Conservation (phyloP, 2,888 invertebrate species). For the Drosophila macrothrix region DNA sequence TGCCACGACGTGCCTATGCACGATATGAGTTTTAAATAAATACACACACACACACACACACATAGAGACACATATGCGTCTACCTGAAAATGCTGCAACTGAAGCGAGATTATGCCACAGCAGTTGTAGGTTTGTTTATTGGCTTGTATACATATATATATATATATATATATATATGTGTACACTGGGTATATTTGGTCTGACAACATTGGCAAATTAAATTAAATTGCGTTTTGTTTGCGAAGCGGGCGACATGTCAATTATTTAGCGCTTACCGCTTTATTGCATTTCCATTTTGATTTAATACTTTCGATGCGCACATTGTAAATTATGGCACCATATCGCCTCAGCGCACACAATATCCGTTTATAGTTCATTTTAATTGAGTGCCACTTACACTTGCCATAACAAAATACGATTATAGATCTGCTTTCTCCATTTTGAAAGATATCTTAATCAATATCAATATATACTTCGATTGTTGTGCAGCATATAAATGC, state of each 20-base stretch:
- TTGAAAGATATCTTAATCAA: neutral
- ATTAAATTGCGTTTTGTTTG: constrained; percentile 70
- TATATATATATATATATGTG: constrained; percentile 11
- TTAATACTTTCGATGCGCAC: constrained; percentile 46
- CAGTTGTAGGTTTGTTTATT: constrained; percentile 2
- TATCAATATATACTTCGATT: neutral
- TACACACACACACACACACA: constrained; percentile 14
- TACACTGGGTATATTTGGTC: constrained; percentile 37
- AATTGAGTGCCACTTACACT: constrained; percentile 7
- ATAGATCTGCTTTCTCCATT: neutral
- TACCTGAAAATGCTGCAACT: constrained; percentile 12
- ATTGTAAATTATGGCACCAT: constrained; percentile 20
- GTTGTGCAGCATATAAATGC: neutral
- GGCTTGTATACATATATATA: neutral
- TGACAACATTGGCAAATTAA: constrained; percentile 58
- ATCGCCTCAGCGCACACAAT: constrained; percentile 15
- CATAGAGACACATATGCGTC: neutral
- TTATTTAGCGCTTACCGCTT: constrained; percentile 70
- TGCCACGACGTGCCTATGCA: constrained; percentile 63
- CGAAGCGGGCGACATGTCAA: constrained; percentile 65
- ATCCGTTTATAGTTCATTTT: neutral
- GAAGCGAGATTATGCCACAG: constrained; percentile 32
- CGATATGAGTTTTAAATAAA: constrained; percentile 53
- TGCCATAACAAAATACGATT: neutral
- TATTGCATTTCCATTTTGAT: constrained; percentile 69